phyloP scores from a whole-genome alignment of 2,113 vertebrate species.

The Myotis lucifugus region DNA sequence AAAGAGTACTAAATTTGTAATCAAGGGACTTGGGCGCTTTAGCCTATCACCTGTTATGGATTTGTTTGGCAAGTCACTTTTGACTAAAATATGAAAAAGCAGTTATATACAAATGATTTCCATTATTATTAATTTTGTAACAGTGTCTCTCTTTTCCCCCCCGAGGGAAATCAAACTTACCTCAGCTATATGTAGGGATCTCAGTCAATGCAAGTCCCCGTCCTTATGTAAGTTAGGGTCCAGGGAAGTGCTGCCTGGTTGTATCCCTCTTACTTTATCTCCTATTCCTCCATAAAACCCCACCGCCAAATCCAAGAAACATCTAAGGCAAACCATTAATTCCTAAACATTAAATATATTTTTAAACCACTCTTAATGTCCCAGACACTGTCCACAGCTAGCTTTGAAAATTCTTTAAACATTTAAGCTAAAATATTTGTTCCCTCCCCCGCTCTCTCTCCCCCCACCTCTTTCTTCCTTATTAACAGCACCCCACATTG shows the following conservation, averaged over 20 bases:
- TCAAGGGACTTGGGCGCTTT: neutral
- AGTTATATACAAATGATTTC: neutral
- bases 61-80: neutral
- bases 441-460: too few species aligned
- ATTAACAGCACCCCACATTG: neutral
- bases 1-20: neutral
- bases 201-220: neutral
- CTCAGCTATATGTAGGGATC: neutral
- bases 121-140: neutral
- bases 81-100: neutral
- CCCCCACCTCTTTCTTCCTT: neutral
- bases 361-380: neutral
- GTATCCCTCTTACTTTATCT: neutral
- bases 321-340: neutral
- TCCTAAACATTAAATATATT: neutral
- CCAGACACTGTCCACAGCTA: neutral
- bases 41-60: neutral
- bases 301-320: neutral
- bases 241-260: neutral
- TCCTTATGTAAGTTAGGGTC: neutral
- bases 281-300: neutral
- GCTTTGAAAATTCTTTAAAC: neutral
- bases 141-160: fast-evolving
- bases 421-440: neutral
- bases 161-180: neutral